Conservation (phyloP, 2,113 vertebrate species). For the Epinephelus cyanopodus region DNA sequence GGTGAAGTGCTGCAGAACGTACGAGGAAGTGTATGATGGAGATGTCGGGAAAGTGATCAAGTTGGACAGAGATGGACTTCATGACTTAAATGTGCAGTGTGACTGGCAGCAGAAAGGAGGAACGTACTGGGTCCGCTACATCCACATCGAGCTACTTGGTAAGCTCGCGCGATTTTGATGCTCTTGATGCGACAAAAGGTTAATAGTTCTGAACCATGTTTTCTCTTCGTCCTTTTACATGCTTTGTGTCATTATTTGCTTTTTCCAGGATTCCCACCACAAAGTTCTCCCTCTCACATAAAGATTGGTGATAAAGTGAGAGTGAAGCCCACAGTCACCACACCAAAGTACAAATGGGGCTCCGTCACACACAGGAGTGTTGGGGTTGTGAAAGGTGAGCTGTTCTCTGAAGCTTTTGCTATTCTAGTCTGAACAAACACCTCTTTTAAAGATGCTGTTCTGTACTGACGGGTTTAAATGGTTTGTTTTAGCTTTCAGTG, state of each 20-base stretch:
- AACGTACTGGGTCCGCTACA: slow-evolving; percentile 99
- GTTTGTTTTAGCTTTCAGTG: slow-evolving; percentile 92
- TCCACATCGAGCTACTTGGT: slow-evolving; percentile 97
- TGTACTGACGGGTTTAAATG: neutral
- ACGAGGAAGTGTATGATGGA: slow-evolving; percentile 98
- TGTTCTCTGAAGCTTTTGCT: neutral
- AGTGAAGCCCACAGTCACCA: slow-evolving; percentile 94
- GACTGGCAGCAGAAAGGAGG: slow-evolving; percentile 99
- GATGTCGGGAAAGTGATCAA: slow-evolving; percentile 98
- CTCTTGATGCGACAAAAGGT: too few species aligned
- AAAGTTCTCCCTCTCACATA: slow-evolving; percentile 96
- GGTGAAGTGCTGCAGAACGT: slow-evolving; percentile 97
- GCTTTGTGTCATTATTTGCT: neutral
- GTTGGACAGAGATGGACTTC: slow-evolving; percentile 95
- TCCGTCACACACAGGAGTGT: slow-evolving; percentile 98
- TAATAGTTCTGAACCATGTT: neutral
- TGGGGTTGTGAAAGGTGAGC: slow-evolving; percentile 95
- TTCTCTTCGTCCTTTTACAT: neutral
- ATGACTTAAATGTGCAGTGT: slow-evolving; percentile 98
- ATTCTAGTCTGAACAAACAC: too few species aligned
- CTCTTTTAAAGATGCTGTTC: too few species aligned
- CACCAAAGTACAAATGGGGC: slow-evolving; percentile 99
- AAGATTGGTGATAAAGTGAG: slow-evolving; percentile 99
- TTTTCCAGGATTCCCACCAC: slow-evolving; percentile 93
- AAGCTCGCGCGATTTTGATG: slow-evolving; percentile 40